A percentile compares a stretch with the other conserved stretches of the same genome.
Evolutionary conservation across 1,140 invertebrate species (phyloP).

Genomic region (Tetraneura akinire): DNA sequence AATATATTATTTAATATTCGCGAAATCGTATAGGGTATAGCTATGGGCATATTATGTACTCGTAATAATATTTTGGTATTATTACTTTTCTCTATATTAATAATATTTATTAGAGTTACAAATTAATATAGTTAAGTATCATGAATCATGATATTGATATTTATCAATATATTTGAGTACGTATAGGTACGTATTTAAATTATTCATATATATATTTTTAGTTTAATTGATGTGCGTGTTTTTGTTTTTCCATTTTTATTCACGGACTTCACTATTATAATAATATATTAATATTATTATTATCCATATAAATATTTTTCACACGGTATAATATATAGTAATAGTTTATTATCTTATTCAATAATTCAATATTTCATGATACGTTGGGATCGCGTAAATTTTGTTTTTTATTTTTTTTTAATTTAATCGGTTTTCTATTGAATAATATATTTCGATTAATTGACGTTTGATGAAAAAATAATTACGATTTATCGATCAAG

Average conservation of each 20-base stretch:
- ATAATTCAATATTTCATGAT: not conserved
- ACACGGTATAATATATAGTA: not conserved
- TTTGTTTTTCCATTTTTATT: not conserved
- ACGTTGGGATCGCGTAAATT: not conserved
- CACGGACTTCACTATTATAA: not conserved
- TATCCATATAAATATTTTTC: not conserved
- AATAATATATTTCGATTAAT: slow-evolving; percentile 10
- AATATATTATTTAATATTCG: too few species aligned
- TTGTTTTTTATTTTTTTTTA: not conserved
- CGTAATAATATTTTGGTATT: too few species aligned
- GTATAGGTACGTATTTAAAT: too few species aligned
- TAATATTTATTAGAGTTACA: too few species aligned
- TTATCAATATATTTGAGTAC: too few species aligned
- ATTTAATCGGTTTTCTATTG: slow-evolving; percentile 14
- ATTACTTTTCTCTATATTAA: too few species aligned
- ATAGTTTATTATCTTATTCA: not conserved
- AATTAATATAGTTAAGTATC: too few species aligned
- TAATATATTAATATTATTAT: too few species aligned
- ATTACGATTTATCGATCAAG: not conserved
- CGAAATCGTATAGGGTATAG: too few species aligned
- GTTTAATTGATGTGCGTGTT: not conserved
- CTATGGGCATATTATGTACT: too few species aligned
- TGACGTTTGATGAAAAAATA: slow-evolving; percentile 9
- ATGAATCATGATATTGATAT: too few species aligned
- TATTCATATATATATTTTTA: too few species aligned